Conservation (phyloP, 2,113 vertebrate species). For the Myrmophylax atrothorax region DNA sequence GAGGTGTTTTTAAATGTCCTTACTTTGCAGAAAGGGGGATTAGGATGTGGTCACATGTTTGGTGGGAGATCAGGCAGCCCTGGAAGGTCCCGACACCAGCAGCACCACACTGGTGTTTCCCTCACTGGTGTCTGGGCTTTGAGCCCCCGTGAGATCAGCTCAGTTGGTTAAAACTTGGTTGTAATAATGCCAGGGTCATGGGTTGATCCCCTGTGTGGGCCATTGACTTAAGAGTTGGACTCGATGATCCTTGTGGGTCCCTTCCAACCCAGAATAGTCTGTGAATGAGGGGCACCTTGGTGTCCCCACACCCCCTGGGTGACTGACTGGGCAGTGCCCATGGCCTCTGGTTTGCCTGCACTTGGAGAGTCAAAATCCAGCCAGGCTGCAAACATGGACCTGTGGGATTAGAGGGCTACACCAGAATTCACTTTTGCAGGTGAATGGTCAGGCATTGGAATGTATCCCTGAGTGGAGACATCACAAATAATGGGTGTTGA, state of each 20-base stretch:
- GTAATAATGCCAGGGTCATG: no score
- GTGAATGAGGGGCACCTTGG: fast-evolving
- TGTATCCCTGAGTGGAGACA: neutral
- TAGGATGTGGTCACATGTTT: fast-evolving
- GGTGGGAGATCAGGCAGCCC: neutral
- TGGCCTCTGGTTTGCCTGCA: fast-evolving
- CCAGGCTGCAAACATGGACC: neutral
- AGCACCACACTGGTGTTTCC: neutral
- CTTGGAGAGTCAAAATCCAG: neutral
- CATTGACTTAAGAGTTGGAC: no score
- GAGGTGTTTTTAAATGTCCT: neutral
- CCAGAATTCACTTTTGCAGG: neutral
- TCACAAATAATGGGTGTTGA: neutral
- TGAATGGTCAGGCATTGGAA: neutral
- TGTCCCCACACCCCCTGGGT: fast-evolving
- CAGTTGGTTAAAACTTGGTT: no score
- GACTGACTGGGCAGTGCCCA: no score
- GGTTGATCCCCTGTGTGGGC: no score
- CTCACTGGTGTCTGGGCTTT: neutral
- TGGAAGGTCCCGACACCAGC: neutral
- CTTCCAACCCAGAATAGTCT: no score
- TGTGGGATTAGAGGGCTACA: neutral
- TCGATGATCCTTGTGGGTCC: no score
- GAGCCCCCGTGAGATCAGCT: neutral
- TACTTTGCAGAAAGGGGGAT: no score